Conservation (phyloP, 2,797 vertebrate species). For the Sebastes nivosus region DNA sequence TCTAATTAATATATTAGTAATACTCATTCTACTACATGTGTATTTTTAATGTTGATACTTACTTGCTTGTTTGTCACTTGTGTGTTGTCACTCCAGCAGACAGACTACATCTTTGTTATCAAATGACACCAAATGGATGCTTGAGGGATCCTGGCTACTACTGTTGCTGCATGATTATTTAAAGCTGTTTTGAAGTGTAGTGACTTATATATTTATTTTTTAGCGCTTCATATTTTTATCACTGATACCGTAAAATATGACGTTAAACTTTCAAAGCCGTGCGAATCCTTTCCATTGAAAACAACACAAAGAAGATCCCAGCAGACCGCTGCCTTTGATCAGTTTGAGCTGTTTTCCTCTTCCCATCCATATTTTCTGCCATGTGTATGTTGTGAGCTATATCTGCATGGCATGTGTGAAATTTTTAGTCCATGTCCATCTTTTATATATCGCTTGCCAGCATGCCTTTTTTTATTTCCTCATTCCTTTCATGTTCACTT, state of each 20-base stretch:
- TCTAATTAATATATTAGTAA: too few species aligned
- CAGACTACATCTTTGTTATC: not conserved
- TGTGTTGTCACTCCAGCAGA: not conserved
- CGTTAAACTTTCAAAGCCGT: not conserved
- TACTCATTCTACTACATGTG: not conserved
- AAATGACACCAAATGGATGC: not conserved
- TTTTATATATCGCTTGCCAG: not conserved
- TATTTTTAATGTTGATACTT: not conserved
- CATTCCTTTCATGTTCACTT: not conserved
- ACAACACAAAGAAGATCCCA: not conserved
- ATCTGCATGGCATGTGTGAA: not conserved
- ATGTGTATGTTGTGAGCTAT: not conserved
- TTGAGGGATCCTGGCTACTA: not conserved
- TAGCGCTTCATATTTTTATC: not conserved
- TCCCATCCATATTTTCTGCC: not conserved
- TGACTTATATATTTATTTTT: not conserved
- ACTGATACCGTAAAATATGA: not conserved
- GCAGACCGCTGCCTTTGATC: not conserved
- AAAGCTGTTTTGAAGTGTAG: not conserved
- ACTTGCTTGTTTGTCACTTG: not conserved
- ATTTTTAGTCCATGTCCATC: not conserved
- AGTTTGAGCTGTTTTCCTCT: not conserved
- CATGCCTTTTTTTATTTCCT: not conserved
- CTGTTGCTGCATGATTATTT: constrained; percentile 8
- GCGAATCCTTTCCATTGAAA: not conserved